Conservation (phyloP, 2,797 vertebrate species). For the Pampus argenteus region DNA sequence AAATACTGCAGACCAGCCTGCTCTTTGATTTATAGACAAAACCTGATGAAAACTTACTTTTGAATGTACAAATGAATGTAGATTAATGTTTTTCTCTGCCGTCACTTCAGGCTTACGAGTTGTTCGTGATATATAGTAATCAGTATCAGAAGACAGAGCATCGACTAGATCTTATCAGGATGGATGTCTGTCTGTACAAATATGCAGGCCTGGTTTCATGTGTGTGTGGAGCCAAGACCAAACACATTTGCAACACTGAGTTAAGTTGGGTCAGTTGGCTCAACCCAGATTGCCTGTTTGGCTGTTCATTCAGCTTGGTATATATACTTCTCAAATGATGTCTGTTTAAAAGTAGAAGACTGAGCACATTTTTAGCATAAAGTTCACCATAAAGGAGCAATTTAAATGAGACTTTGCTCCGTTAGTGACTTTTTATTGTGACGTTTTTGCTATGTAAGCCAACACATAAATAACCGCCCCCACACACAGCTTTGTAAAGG, state of each 20-base stretch:
- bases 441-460: not conserved
- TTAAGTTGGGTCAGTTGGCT: slow-evolving; percentile 47
- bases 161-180: slow-evolving; percentile 40
- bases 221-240: slow-evolving; percentile 32
- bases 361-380: slow-evolving; percentile 27
- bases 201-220: slow-evolving; percentile 41
- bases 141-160: not conserved
- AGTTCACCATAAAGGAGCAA: slow-evolving; percentile 32
- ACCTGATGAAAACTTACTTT: slow-evolving; percentile 28
- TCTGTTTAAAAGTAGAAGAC: slow-evolving; percentile 31
- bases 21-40: slow-evolving; percentile 55
- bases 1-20: slow-evolving; percentile 8
- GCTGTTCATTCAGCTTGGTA: slow-evolving; percentile 42
- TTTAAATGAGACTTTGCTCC: not conserved
- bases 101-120: not conserved
- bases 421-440: not conserved
- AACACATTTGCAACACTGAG: slow-evolving; percentile 38
- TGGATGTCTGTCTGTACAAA: slow-evolving; percentile 33
- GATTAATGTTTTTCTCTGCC: not conserved
- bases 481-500: not conserved
- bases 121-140: not conserved
- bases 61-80: slow-evolving; percentile 9
- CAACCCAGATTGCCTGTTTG: slow-evolving; percentile 30
- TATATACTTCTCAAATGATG: slow-evolving; percentile 24
- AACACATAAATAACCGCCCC: not conserved